Evolutionary conservation across 2,113 vertebrate genomes (phyloP).

Genomic region (Furnarius figulus): DNA sequence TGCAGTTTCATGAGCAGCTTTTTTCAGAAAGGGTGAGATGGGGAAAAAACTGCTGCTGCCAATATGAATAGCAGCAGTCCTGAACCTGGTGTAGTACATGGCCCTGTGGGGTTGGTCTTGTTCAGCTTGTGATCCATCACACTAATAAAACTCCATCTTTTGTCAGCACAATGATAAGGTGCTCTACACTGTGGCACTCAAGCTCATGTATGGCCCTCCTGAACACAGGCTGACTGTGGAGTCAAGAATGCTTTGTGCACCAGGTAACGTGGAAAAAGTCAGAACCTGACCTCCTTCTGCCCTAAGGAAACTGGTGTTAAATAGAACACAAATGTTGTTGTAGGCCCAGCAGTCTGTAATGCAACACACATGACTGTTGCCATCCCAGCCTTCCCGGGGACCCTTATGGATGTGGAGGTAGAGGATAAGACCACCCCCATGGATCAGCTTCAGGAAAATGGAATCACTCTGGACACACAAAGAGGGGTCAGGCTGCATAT

Average conservation of each 20-base stretch:
- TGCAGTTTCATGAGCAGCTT: background rate
- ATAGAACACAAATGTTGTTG: background rate
- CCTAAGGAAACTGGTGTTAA: fast-evolving
- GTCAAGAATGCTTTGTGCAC: conserved; percentile 65
- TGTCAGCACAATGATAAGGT: conserved; percentile 43
- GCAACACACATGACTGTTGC: conserved; percentile 68
- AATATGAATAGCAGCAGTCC: background rate
- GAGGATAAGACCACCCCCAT: background rate
- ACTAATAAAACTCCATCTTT: background rate
- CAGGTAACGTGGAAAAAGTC: conserved; percentile 42
- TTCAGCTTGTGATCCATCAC: no score
- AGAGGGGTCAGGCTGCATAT: conserved; percentile 60
- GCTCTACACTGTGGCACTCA: conserved; percentile 52
- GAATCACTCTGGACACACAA: conserved; percentile 37
- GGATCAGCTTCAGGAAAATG: conserved; percentile 33
- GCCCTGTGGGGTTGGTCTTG: background rate
- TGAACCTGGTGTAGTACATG: fast-evolving
- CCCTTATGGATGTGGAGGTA: conserved; percentile 29
- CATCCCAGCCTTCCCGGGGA: conserved; percentile 72
- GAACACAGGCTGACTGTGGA: background rate
- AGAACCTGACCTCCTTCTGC: background rate
- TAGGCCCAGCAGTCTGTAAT: conserved; percentile 71
- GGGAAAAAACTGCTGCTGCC: background rate
- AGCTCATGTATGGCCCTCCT: background rate
- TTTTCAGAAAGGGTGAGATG: background rate